A percentile compares a stretch with the other conserved stretches of the same genome.
Evolutionary conservation across 2,797 vertebrate species (phyloP).

Genomic region (Vireo griseus): DNA sequence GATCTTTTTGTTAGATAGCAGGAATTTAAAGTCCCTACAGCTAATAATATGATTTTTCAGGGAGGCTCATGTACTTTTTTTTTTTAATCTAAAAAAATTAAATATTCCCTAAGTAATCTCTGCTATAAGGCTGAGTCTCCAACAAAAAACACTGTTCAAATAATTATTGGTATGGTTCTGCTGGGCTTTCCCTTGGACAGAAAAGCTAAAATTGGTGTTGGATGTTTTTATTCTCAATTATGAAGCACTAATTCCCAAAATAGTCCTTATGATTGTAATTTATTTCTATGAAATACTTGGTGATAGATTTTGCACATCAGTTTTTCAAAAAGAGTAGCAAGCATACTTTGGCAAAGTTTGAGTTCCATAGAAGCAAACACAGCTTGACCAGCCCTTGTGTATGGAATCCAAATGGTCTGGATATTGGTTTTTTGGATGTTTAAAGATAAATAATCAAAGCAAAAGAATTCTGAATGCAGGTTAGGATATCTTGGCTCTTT

Average conservation of each 20-base stretch:
- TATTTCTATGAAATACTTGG: not conserved
- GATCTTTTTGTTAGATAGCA: not conserved
- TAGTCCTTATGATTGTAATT: not conserved
- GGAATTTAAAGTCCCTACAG: not conserved
- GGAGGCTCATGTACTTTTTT: rapidly evolving
- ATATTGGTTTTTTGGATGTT: not conserved
- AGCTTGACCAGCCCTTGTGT: not conserved
- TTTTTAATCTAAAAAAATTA: not conserved
- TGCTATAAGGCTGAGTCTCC: not conserved
- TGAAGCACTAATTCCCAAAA: not conserved
- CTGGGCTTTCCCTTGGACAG: not conserved
- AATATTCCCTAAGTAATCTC: not conserved
- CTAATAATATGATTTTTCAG: not conserved
- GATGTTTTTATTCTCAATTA: not conserved
- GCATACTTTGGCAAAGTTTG: not conserved
- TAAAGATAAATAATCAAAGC: not conserved
- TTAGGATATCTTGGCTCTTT: not conserved
- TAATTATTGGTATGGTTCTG: not conserved
- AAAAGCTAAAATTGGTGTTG: not conserved
- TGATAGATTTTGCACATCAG: not conserved
- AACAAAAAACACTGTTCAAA: not conserved
- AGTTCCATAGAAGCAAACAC: not conserved
- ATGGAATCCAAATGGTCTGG: not conserved
- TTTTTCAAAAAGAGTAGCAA: not conserved
- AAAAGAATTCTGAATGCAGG: not conserved